Percentiles rank a stretch among this genome's conserved stretches.
phyloP scores from a whole-genome alignment of 2,888 invertebrate genomes.

The Drosophila suboccidentalis region DNA sequence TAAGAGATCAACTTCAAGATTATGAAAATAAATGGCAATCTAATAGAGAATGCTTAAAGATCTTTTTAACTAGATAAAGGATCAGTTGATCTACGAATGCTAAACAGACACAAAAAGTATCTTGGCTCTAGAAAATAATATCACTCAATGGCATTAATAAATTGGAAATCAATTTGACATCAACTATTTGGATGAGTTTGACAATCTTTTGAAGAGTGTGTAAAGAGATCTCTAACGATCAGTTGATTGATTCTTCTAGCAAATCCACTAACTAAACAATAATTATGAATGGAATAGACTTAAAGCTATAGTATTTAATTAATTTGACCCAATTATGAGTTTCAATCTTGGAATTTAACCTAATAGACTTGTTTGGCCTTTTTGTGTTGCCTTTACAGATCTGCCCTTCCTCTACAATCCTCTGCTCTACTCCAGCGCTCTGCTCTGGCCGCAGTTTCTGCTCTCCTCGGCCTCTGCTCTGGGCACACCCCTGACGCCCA shows the following conservation, averaged over 20 bases:
- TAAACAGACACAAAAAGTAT: not conserved
- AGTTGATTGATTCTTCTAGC: not conserved
- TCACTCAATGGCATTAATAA: not conserved
- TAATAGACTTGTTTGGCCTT: not conserved
- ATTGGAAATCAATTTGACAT: not conserved
- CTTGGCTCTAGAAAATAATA: not conserved
- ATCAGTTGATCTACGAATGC: not conserved
- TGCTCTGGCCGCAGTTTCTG: slow-evolving; percentile 85
- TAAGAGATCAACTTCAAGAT: not conserved
- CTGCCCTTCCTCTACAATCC: slow-evolving; percentile 85
- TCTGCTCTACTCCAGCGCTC: slow-evolving; percentile 84
- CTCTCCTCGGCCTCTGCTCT: slow-evolving; percentile 82
- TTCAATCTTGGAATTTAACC: not conserved
- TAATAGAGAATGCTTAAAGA: not conserved
- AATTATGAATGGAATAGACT: not conserved
- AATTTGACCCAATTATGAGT: not conserved
- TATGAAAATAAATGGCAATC: not conserved
- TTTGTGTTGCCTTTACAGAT: slow-evolving; percentile 52
- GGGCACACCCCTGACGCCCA: slow-evolving; percentile 84
- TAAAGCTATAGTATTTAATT: not conserved
- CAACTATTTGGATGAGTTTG: not conserved
- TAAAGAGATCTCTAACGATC: not conserved
- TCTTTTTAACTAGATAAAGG: not conserved
- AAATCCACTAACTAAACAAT: not conserved
- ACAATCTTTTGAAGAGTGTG: not conserved